Percentiles rank a stretch among this genome's conserved stretches.
These are phyloP conservation scores for Sula dactylatra DNA, from an alignment of 2,113 vertebrate species.

Conservation along the genomic window DNA sequence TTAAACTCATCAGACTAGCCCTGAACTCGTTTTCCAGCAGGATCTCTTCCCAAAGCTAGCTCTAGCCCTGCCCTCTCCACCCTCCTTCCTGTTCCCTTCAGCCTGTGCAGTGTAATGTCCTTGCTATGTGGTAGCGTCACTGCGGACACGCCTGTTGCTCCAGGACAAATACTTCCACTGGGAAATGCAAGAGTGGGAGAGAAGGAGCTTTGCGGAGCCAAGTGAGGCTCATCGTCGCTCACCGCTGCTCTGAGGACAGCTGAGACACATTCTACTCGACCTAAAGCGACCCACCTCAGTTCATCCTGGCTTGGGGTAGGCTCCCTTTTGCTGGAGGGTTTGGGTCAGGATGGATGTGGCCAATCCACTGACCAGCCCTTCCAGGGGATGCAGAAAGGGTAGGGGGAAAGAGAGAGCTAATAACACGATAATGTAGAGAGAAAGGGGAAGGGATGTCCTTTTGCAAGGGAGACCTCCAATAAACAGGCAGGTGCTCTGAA, in stretches of 20 bases:
- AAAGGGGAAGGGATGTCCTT: neutral
- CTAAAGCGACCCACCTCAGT: fast-evolving
- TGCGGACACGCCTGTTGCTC: neutral
- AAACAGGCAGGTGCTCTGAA: neutral
- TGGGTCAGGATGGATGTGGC: neutral
- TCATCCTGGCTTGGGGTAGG: neutral
- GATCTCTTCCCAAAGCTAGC: neutral
- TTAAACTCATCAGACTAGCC: neutral
- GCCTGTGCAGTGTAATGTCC: neutral
- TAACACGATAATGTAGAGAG: too few relatives aligned
- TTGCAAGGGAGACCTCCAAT: neutral
- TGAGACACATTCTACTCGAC: fast-evolving
- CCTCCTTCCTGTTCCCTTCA: neutral
- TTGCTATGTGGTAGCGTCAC: neutral
- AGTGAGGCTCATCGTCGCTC: fast-evolving
- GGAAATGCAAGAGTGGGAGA: neutral
- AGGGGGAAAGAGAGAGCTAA: neutral
- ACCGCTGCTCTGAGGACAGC: neutral
- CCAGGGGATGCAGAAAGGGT: neutral
- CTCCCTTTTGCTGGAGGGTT: neutral
- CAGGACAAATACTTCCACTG: neutral
- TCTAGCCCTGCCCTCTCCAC: neutral
- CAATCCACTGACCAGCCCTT: neutral
- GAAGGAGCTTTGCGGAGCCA: neutral
- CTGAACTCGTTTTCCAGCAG: neutral